Evolutionary conservation across 2,797 vertebrate genomes (phyloP), one percentile per base, ranked within the genome.

Genomic region (Pitangus sulphuratus): DNA sequence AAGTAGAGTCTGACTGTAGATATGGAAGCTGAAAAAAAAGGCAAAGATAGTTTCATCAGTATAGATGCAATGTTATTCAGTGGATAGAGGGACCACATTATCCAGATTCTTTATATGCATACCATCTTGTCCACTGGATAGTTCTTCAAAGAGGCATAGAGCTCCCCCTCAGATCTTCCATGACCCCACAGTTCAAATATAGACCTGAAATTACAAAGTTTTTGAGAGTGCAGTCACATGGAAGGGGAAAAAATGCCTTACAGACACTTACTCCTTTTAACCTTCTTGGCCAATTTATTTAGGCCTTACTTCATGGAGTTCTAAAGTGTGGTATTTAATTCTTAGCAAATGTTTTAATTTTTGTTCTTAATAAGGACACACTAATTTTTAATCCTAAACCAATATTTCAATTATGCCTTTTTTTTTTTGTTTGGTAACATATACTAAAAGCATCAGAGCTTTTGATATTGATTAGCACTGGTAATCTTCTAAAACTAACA

Each of bases 111-210:
- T 74, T 11, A 24, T 4, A 68, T 42, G 62, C 96, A 31, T 95
- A 99, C 99, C 99, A 99, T 99, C 72, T 97, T 98, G 62, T 99
- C 98, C 93, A 76, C 8, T 30, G 99, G 98, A 88, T 98, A 99
- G 54, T 62, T 98, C 97, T 98, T 97, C 86, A 99, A 95, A 84
- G 99, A 99, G 37, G 95, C 95, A 97, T 98, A 98, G 80, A 99
- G 98, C 56, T 99, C 99, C 47, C 97, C 96, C 5, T 97, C 95
- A 79, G 98, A 99, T 85, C 79, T 97, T 92, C 99, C 99, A 78
- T 99, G 98, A 87, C 99, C 99, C 99, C 99, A 99, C 4, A 99
- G 97, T 84, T 99, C 99, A 99, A 99, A 99, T 74, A 99, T 94
- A 90, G 99, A 99, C 97, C 99, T 99, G 95, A 95, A 97, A 97